Percentiles rank a stretch among this genome's conserved stretches.
These are phyloP conservation scores for Aspidiotus rigidus DNA, from an alignment of 2,888 invertebrate genomes.

Conservation along the genomic window DNA sequence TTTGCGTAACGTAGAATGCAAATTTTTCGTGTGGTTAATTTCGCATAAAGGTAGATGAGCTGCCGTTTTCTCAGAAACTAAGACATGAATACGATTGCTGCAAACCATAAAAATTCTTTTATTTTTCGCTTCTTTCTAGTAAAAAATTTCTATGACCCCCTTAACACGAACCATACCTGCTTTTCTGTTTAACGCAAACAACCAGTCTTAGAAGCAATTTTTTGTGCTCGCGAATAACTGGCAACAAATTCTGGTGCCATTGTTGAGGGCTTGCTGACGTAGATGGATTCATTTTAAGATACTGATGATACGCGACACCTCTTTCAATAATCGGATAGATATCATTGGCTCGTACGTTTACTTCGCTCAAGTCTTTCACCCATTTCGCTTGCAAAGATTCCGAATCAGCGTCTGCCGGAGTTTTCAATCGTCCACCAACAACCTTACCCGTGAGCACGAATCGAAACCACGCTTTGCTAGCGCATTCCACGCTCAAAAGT, in stretches of 20 bases:
- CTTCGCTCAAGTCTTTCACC: constrained; percentile 64
- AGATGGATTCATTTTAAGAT: constrained; percentile 22
- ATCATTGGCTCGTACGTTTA: constrained; percentile 70
- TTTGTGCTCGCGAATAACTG: constrained; percentile 57
- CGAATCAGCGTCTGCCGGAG: constrained; percentile 77
- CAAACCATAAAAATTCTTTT: constrained; percentile 35
- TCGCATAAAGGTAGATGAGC: constrained; percentile 81
- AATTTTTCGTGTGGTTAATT: constrained; percentile 73
- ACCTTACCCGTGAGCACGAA: constrained; percentile 79
- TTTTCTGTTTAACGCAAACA: constrained; percentile 54
- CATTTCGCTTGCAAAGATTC: constrained; percentile 90
- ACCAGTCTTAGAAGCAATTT: constrained; percentile 68
- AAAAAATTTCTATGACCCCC: no score
- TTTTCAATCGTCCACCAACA: constrained; percentile 79
- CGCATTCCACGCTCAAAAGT: constrained; percentile 75
- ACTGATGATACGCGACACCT: constrained; percentile 46
- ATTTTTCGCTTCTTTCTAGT: not conserved
- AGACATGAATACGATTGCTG: constrained; percentile 69
- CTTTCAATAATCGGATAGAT: constrained; percentile 72
- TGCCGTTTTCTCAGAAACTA: constrained; percentile 72
- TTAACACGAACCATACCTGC: constrained; percentile 45
- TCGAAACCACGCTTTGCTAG: constrained; percentile 84
- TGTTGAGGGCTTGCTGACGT: constrained; percentile 10
- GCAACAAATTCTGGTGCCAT: constrained; percentile 66
- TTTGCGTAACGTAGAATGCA: constrained; percentile 75